Evolutionary conservation across 2,888 invertebrate species (phyloP), one percentile per base, ranked within the genome.

Genomic region (Pristionchus exspectatus): DNA sequence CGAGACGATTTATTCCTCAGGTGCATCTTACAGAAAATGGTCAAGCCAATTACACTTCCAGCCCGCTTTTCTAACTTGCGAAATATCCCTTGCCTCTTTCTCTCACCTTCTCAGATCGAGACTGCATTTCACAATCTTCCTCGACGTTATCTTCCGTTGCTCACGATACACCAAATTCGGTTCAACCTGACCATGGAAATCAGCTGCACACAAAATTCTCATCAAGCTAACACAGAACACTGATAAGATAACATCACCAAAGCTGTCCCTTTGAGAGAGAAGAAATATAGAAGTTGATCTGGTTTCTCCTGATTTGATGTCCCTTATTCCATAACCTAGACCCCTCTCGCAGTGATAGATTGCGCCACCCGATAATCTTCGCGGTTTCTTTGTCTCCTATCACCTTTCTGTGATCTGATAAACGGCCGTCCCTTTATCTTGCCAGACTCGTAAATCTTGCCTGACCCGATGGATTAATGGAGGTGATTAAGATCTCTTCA

Each of bases 351-450:
- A 30, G 5, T 72, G 72, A 72, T 72, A 72, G 30, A 72, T 72
- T 72, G 72, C 72, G 72, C 72, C 72, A 72, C 33, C 33, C 72
- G 72, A 72, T 72, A 72, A 14, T 72, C 72, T 12, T 33, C 4
- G 72, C 30, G 30, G 33, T 7, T 72, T 21, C 72, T 72, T 72
- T 72, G 72, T 72, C 72, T 72, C 72, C 27, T 72, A 72, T 72
- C 72, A 72, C 72, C 33, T 27, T 12, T 27, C 72, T 18, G 33
- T 72, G 33, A 72, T 72, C 72, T 72, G 30, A 30, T 72, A 30
- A 33, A 30, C 27, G 2, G 18, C 12, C 30, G 59, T 33, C 7
- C 30, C 72, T 27, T 27, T 21, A 66, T 66, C 66, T 66, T 14
- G 66, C 18, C 72, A 72, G 72, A 12, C 72, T 72, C 72, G 72